phyloP scores from a whole-genome alignment of 2,113 vertebrate species.

The Halcyon malimbica region DNA sequence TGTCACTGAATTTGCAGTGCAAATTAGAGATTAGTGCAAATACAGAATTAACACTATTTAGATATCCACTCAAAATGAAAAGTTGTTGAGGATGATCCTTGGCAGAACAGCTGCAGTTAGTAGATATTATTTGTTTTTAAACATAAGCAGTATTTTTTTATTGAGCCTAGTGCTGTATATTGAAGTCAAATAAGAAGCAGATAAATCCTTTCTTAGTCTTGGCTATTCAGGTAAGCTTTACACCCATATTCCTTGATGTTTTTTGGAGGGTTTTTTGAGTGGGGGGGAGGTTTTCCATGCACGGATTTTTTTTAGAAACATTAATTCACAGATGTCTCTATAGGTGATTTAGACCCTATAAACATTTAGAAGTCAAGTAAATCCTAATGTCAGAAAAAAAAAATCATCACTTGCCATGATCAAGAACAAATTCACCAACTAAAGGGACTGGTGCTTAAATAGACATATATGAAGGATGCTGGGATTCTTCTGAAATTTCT shows the following conservation, averaged over 20 bases:
- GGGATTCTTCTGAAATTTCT: background rate
- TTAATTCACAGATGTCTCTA: background rate
- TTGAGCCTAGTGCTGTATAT: background rate
- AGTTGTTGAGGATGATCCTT: background rate
- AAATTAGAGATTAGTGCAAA: background rate
- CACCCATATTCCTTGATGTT: background rate
- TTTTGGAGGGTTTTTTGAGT: rapidly evolving
- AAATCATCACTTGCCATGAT: background rate
- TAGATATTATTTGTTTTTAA: background rate
- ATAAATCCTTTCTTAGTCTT: background rate
- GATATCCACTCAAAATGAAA: background rate
- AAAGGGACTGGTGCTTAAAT: background rate
- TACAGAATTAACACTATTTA: background rate
- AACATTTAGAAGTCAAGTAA: background rate
- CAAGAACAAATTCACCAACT: background rate
- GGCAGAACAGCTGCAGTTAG: background rate
- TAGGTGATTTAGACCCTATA: background rate
- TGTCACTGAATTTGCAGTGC: background rate
- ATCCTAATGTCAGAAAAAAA: background rate
- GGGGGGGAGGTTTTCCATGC: rapidly evolving
- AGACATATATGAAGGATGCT: background rate
- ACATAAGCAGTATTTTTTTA: background rate
- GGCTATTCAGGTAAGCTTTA: background rate
- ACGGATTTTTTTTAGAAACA: background rate
- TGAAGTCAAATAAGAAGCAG: background rate